These are phyloP conservation scores for Paraplagusia blochii DNA, from an alignment of 2,113 vertebrate genomes.

Conservation along the genomic window DNA sequence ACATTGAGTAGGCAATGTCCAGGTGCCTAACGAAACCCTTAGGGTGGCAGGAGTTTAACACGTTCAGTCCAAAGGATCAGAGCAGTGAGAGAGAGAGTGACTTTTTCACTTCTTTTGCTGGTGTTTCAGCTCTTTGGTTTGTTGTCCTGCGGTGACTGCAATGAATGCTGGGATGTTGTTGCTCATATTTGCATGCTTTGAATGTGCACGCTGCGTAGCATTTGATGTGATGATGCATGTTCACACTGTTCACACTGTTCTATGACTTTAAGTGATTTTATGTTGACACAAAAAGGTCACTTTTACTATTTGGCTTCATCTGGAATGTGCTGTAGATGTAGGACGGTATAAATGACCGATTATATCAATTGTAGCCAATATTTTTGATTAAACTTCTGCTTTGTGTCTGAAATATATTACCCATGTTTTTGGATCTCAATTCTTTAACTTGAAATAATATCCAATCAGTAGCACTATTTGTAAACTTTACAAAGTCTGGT, in stretches of 20 bases:
- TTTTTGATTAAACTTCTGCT: not conserved
- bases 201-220: slow-evolving; percentile 54
- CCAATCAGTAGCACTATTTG: too few relatives aligned
- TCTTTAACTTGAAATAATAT: too few relatives aligned
- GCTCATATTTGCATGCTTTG: slow-evolving; percentile 57
- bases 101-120: slow-evolving; percentile 59
- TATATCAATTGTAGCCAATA: too few relatives aligned
- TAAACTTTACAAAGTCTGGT: too few relatives aligned
- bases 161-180: slow-evolving; percentile 36
- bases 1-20: too few relatives aligned
- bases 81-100: slow-evolving; percentile 58
- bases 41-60: too few relatives aligned
- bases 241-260: slow-evolving; percentile 7
- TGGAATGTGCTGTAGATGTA: too few relatives aligned
- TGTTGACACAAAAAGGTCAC: too few relatives aligned
- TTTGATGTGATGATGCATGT: slow-evolving; percentile 38
- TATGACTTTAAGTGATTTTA: slow-evolving; percentile 9
- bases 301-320: too few relatives aligned
- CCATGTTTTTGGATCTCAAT: too few relatives aligned
- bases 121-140: slow-evolving; percentile 64
- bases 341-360: too few relatives aligned
- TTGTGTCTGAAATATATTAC: not conserved
- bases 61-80: slow-evolving; percentile 58
- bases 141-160: slow-evolving; percentile 36
- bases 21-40: too few relatives aligned